These are phyloP conservation scores for Drosophila subpulchrella DNA, from an alignment of 1,140 invertebrate species.

Conservation along the genomic window DNA sequence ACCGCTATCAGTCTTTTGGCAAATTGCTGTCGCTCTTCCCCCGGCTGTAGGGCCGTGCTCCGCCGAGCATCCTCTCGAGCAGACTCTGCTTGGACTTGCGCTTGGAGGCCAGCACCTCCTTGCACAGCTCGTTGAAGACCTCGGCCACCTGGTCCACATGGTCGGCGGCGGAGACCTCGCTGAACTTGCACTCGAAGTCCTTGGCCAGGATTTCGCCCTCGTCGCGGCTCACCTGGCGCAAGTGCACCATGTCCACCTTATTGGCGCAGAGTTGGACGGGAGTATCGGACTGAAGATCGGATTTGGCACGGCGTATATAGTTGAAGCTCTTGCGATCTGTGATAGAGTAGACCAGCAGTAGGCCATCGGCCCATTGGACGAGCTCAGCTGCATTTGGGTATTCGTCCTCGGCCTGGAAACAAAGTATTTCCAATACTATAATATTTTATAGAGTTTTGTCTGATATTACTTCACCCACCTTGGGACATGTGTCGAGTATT, in stretches of 20 bases:
- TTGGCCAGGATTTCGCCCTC: slow-evolving; percentile 95
- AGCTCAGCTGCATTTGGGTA: slow-evolving; percentile 89
- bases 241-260: slow-evolving; percentile 96
- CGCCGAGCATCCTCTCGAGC: slow-evolving; percentile 92
- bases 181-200: slow-evolving; percentile 94
- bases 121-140: slow-evolving; percentile 93
- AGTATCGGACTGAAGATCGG: slow-evolving; percentile 88
- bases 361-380: slow-evolving; percentile 94
- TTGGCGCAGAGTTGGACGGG: slow-evolving; percentile 90
- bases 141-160: slow-evolving; percentile 92
- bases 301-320: slow-evolving; percentile 92
- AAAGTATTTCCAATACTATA: not conserved
- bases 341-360: slow-evolving; percentile 95
- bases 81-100: slow-evolving; percentile 93
- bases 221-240: slow-evolving; percentile 94
- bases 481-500: slow-evolving; percentile 94
- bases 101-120: slow-evolving; percentile 91
- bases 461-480: slow-evolving; percentile 51
- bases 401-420: slow-evolving; percentile 88
- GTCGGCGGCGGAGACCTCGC: slow-evolving; percentile 95
- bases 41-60: slow-evolving; percentile 89
- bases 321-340: slow-evolving; percentile 94
- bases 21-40: slow-evolving; percentile 94
- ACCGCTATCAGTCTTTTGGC: slow-evolving; percentile 89
- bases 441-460: not conserved